Base-by-base conservation (phyloP, 2,888 invertebrate species). In the Bimastos eiseni region DNA sequence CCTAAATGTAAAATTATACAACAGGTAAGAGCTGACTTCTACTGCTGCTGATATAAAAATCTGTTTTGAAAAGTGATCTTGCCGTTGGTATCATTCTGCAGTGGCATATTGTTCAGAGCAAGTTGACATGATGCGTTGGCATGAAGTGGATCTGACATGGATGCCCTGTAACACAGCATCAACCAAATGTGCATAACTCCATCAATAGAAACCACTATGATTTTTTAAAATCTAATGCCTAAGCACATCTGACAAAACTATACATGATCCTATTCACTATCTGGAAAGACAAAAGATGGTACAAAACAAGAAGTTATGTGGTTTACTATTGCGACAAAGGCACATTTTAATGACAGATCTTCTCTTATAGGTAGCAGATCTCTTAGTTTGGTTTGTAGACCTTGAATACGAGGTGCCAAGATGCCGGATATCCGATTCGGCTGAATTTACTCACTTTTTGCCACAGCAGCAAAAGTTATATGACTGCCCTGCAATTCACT, bases 31-130 rank as follows among this genome's bases (percentile, higher is more conserved):
- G n/a, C n/a, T 13, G 11, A n/a, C n/a, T 70, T 8, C 17, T 55
- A 55, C 24, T 6, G 55, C n/a, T 70, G 49, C 24, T 5, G 24
- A 17, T 21, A 49, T 3, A 21, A 49, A 49, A 70, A 70, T n/a
- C 49, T 49, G 70, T 70, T 70, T 3, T 24, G 34, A 83, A 70
- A 83, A 34, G 34, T 21, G 21, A 36, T 36, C 86, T 86, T 34
- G 24, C 86, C 86, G 30, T 86, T 86, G 15, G 86, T 37, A 15
- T 86, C 86, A 36, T 86, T 86, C 86, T 86, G 86, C 37, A 86
- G 86, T 86, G 86, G 86, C 34, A 34, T 19, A 19, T 86, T 36
- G 24, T 86, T 86, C 19, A 86, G 86, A 36, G 34, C 37, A 17
- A 86, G 86, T 19, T 86, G 86, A 86, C 86, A 86, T 36, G 86